Conservation (phyloP, 2,888 invertebrate species). For the Machimus rusticus region DNA sequence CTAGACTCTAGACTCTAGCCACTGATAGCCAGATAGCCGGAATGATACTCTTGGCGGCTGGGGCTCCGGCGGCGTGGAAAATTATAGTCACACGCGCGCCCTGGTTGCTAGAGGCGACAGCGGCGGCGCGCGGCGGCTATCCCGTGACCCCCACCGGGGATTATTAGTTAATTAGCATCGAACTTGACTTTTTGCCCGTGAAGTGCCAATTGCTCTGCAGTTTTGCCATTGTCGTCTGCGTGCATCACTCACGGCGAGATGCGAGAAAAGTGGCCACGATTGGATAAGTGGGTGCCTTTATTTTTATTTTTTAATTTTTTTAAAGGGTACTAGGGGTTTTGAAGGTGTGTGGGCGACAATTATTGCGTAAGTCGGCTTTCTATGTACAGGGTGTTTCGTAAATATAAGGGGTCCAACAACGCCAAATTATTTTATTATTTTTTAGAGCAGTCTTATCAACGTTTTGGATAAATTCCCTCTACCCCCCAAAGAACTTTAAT, state of each 20-base stretch:
- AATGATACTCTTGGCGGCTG: not conserved
- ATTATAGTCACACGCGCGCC: constrained; percentile 7
- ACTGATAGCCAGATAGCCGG: not conserved
- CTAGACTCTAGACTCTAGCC: not conserved
- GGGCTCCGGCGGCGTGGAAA: not conserved
- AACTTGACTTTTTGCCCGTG: constrained; percentile 39
- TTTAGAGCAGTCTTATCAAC: too few relatives aligned
- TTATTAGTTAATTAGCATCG: constrained; percentile 39
- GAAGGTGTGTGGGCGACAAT: not conserved
- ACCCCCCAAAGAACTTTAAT: too few relatives aligned
- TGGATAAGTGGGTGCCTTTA: constrained; percentile 11
- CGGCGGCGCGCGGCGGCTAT: not conserved
- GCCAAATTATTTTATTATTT: too few relatives aligned
- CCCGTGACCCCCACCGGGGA: constrained; percentile 19
- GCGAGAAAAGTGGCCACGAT: constrained; percentile 8
- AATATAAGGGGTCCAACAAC: not conserved
- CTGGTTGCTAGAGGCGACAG: not conserved
- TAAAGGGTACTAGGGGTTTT: not conserved
- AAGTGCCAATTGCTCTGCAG: constrained; percentile 26
- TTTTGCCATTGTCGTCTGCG: not conserved
- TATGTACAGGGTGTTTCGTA: not conserved
- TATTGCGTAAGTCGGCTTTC: not conserved
- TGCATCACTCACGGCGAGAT: not conserved
- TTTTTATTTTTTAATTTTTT: not conserved
- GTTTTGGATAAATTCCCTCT: too few relatives aligned